Percentiles rank a stretch among this genome's conserved stretches.
Evolutionary conservation across 2,888 invertebrate species (phyloP).

Genomic region (Dexiosoma caninum): DNA sequence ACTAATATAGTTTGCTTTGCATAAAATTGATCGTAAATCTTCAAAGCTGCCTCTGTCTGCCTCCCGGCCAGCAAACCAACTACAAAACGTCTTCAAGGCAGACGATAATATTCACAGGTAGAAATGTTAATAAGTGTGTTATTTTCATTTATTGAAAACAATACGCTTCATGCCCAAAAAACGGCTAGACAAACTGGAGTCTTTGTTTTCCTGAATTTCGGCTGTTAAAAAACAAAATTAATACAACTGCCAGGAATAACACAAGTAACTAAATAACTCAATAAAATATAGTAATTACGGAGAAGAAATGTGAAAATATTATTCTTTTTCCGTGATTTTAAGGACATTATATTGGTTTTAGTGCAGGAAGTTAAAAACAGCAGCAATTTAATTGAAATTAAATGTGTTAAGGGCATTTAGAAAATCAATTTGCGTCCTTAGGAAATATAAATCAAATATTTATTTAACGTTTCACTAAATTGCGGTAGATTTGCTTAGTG

Average conservation of each 20-base stretch:
- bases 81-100: not conserved
- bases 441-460: constrained; percentile 33
- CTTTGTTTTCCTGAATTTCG: not conserved
- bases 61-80: not conserved
- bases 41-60: constrained; percentile 25
- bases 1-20: constrained; percentile 49
- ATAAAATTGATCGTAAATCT: constrained; percentile 55
- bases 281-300: constrained; percentile 1
- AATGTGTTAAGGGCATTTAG: constrained; percentile 13
- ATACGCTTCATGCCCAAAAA: not conserved
- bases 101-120: constrained; percentile 17
- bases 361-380: too few species aligned
- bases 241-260: not conserved
- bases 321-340: not conserved
- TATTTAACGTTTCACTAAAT: constrained; percentile 1
- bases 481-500: not conserved
- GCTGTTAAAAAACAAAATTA: constrained; percentile 18
- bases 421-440: not conserved
- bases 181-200: constrained; percentile 55
- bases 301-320: not conserved
- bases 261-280: not conserved
- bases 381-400: not conserved
- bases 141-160: not conserved
- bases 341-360: not conserved
- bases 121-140: not conserved